Base-by-base conservation (phyloP, 2,113 vertebrate genomes). In the Myrmecobius fasciatus region DNA sequence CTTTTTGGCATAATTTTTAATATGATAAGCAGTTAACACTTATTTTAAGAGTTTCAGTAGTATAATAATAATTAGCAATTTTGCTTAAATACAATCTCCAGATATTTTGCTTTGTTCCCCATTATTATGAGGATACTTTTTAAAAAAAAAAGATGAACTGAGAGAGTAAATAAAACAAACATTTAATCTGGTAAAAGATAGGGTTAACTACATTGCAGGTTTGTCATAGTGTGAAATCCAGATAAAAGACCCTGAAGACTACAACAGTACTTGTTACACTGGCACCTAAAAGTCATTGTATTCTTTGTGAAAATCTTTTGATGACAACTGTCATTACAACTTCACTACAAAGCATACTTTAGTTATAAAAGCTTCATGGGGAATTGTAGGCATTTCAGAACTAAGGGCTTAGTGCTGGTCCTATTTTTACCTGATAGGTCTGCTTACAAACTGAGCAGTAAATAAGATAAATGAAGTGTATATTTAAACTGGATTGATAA, bases 321-420 rank as follows among this genome's bases (percentile, higher is more conserved):
- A 97, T 96, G 97, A 98, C 98, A 98, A 96, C 96, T 98, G 96
- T 98, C 98, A 97, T 98, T 98, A 97, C 96, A 98, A 93, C 94
- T 96, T 98, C 93, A 97, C 94, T 98, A 96, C 89, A 92, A 96
- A 98, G 95, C 97, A 98, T 97, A 92, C 60, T 96, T 25, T n/a
- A 91, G 92, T 94, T 98, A 95, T 51, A 92, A 97, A 97, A 95
- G 95, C 93, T 92, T 98, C 95, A 12, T 88, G 96, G 97, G 95
- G 94, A 98, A 97, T 95, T 92, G 93, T 47, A 97, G 53, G 48
- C 43, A 97, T 96, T 98, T 97, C 93, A 92, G 93, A 93, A 98
- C 91, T 91, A 96, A 97, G 94, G 91, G 31, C 97, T 98, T 97
- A 96, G 10, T 93, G 75, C n/a, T 94, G 49, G 91, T 97, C 91